Evolutionary conservation across 2,113 vertebrate species (phyloP).

Genomic region (Amia ocellicauda): DNA sequence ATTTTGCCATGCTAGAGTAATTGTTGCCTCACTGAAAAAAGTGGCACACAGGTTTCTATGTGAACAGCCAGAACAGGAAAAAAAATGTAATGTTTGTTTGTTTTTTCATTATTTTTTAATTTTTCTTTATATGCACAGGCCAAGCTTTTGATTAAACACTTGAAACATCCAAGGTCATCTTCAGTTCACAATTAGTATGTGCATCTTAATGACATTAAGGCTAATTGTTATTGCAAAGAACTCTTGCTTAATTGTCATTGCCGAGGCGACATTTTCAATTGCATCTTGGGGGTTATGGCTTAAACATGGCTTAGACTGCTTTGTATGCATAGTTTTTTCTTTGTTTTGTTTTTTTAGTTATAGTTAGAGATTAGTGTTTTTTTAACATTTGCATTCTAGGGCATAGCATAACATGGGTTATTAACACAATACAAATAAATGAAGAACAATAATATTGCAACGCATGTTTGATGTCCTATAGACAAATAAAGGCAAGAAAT

Average conservation of each 20-base stretch:
- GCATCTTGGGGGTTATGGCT: not conserved
- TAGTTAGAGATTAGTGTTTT: too few relatives aligned
- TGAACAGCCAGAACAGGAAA: not conserved
- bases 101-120: not conserved
- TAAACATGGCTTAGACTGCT: not conserved
- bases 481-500: not conserved
- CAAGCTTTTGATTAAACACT: constrained; percentile 1
- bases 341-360: not conserved
- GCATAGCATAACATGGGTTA: too few relatives aligned
- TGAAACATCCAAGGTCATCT: constrained; percentile 2
- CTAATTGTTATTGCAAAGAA: constrained; percentile 13
- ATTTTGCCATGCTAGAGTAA: not conserved
- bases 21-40: too few relatives aligned
- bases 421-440: too few relatives aligned
- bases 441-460: too few relatives aligned
- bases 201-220: not conserved
- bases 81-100: not conserved
- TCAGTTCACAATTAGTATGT: constrained; percentile 19
- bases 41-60: not conserved
- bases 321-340: constrained; percentile 2
- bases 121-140: not conserved
- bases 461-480: too few relatives aligned
- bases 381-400: too few relatives aligned
- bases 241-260: constrained; percentile 14
- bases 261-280: not conserved